phyloP scores from a whole-genome alignment of 2,113 vertebrate species.

The Pseudois nayaur region DNA sequence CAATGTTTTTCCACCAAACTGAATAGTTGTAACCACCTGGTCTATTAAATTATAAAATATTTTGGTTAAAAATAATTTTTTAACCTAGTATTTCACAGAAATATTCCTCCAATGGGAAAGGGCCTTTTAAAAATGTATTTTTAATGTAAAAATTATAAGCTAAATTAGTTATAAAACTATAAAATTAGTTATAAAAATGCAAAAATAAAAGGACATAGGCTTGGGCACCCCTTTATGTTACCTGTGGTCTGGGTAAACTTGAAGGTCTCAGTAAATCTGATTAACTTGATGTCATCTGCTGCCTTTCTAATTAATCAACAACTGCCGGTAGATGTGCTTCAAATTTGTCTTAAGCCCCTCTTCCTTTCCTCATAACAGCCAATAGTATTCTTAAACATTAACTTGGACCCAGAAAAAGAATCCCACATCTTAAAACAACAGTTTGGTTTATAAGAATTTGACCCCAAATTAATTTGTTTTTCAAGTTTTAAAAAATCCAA shows the following conservation, averaged over 20 bases:
- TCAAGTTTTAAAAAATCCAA: not conserved
- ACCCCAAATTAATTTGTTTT: not conserved
- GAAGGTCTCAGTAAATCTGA: not conserved
- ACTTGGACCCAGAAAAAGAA: not conserved
- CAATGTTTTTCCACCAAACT: constrained; percentile 93
- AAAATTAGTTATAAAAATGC: not conserved
- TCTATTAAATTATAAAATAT: constrained; percentile 79
- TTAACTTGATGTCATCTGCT: not conserved
- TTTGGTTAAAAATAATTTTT: constrained; percentile 8
- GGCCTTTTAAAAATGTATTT: not conserved
- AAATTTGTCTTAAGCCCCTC: not conserved
- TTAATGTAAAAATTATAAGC: not conserved
- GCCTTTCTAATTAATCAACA: not conserved
- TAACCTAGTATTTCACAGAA: constrained; percentile 81
- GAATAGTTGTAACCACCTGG: constrained; percentile 93
- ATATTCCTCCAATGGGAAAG: not conserved
- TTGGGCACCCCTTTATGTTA: not conserved
- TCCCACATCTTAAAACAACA: not conserved
- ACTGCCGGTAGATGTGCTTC: not conserved
- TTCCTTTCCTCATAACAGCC: not conserved
- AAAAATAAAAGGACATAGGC: not conserved
- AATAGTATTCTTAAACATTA: not conserved
- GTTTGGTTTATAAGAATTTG: not conserved
- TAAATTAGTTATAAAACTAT: not conserved
- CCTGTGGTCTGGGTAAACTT: not conserved